Percentiles rank a stretch among this genome's conserved stretches.
Evolutionary conservation across 2,113 vertebrate genomes (phyloP).

Genomic region (Castor canadensis): DNA sequence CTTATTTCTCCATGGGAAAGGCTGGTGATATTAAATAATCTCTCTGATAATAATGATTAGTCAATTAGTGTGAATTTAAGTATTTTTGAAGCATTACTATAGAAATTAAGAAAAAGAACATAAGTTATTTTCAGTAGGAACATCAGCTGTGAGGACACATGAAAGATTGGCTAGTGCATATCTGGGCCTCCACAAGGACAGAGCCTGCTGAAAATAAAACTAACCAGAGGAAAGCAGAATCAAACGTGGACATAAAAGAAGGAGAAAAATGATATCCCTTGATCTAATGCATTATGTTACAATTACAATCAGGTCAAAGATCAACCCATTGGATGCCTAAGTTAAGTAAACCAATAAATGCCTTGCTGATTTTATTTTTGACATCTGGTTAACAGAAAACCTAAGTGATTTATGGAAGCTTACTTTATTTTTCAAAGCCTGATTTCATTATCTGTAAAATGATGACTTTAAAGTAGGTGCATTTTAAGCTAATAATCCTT

Average conservation of each 20-base stretch:
- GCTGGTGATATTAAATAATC: neutral
- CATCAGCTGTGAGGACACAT: neutral
- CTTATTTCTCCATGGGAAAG: neutral
- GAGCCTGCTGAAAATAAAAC: neutral
- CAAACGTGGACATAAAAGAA: neutral
- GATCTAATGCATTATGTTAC: neutral
- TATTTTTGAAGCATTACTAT: neutral
- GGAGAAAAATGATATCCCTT: neutral
- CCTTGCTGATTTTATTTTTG: neutral
- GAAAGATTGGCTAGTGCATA: neutral
- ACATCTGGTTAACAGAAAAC: neutral
- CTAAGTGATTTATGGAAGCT: neutral
- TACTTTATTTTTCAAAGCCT: neutral
- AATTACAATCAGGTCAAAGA: neutral
- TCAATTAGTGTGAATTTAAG: neutral
- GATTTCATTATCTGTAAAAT: neutral
- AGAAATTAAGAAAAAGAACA: neutral
- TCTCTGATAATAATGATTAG: neutral
- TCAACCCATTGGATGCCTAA: neutral
- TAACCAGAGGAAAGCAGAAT: neutral
- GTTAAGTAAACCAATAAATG: conserved; percentile 3
- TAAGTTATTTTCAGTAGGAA: neutral
- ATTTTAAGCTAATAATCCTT: neutral
- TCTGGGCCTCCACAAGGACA: neutral
- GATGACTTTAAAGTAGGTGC: neutral